Evolutionary conservation across 2,113 vertebrate genomes (phyloP).

Genomic region (Erythrolamprus reginae): DNA sequence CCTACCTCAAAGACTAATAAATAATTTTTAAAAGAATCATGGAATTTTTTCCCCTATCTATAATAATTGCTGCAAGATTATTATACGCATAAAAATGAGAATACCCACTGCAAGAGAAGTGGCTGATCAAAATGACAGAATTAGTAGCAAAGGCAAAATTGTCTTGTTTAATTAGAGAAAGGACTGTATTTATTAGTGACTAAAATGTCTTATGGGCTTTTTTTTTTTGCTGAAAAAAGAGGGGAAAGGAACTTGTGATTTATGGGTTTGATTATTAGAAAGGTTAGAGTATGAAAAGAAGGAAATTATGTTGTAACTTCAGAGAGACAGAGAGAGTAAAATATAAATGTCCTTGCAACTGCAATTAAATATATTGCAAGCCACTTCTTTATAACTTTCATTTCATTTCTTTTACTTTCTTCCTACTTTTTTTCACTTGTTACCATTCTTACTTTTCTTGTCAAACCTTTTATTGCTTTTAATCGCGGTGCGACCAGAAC

Average conservation of each 20-base stretch:
- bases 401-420: neutral
- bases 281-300: neutral
- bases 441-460: neutral
- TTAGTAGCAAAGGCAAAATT: neutral
- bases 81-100: neutral
- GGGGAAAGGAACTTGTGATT: neutral
- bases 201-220: neutral
- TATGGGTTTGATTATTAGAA: neutral
- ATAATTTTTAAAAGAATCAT: neutral
- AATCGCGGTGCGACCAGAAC: too few relatives aligned
- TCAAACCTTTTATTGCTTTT: neutral
- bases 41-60: too few relatives aligned
- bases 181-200: neutral
- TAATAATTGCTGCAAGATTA: neutral
- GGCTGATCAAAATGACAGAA: neutral
- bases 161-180: neutral
- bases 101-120: neutral
- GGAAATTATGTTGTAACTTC: neutral
- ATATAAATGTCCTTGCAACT: neutral
- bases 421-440: neutral
- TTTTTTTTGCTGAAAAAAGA: neutral
- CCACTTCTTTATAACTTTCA: neutral
- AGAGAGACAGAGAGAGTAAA: neutral
- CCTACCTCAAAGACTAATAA: neutral
- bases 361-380: neutral